Evolutionary conservation across 2,113 vertebrate species (phyloP).

Genomic region (Coracopsis vasa): DNA sequence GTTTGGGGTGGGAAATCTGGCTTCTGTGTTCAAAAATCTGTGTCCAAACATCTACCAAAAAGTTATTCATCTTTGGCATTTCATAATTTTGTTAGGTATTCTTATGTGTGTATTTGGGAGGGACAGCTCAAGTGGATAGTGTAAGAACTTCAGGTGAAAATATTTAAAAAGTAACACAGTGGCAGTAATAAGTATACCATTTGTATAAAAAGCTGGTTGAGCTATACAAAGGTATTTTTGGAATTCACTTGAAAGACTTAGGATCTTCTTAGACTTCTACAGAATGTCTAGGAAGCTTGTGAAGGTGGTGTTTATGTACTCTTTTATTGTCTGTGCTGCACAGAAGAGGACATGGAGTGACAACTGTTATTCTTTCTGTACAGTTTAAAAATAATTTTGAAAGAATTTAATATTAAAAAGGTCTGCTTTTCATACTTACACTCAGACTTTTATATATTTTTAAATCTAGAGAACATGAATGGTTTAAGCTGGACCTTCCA

Average conservation of each 20-base stretch:
- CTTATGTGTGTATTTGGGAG: background rate
- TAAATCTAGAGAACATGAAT: conserved; percentile 90
- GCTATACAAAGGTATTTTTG: background rate
- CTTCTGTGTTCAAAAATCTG: background rate
- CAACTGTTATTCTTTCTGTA: background rate
- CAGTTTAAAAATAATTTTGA: background rate
- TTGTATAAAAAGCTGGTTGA: background rate
- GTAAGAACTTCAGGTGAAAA: background rate
- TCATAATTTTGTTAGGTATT: background rate
- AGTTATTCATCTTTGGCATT: background rate
- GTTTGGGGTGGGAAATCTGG: background rate
- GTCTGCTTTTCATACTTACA: background rate
- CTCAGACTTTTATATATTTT: background rate
- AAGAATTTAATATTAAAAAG: background rate
- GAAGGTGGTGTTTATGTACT: background rate
- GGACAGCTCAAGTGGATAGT: background rate
- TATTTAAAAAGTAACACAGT: background rate
- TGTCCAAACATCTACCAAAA: background rate
- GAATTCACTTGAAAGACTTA: background rate
- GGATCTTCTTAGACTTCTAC: background rate
- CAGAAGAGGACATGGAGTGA: background rate
- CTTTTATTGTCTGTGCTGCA: background rate
- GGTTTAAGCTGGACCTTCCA: conserved; percentile 96
- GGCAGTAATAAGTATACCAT: background rate
- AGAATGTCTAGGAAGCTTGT: background rate